A percentile compares a stretch with the other conserved stretches of the same genome.
Evolutionary conservation across 1,140 invertebrate species (phyloP).

Genomic region (Fopius arisanus): DNA sequence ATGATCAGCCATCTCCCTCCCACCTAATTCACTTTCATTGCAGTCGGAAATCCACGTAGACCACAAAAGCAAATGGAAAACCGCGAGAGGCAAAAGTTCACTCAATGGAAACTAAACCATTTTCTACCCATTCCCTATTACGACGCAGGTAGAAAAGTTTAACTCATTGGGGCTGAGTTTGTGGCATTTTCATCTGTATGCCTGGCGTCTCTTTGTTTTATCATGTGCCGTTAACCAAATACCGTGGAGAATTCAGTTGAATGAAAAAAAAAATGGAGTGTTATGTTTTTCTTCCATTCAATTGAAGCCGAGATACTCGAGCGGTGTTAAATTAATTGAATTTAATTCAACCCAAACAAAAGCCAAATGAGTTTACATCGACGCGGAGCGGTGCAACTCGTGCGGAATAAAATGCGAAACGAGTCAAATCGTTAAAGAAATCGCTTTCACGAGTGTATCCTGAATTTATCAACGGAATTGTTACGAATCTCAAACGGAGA

Average conservation of each 20-base stretch:
- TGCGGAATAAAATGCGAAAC: conserved; percentile 28
- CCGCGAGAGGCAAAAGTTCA: neutral
- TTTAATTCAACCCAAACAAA: conserved; percentile 32
- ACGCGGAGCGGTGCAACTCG: conserved; percentile 10
- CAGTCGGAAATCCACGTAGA: neutral
- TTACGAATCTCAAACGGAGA: too few relatives aligned
- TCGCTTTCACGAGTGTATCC: neutral
- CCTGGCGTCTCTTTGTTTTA: neutral
- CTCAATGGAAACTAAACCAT: neutral
- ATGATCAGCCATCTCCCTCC: neutral
- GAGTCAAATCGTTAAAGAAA: conserved; percentile 10
- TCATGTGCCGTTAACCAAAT: neutral
- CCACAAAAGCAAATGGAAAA: conserved; percentile 2
- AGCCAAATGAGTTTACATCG: conserved; percentile 18
- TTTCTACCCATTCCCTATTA: neutral
- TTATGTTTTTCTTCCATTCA: conserved; percentile 20
- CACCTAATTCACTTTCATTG: neutral
- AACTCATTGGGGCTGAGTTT: neutral
- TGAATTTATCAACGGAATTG: neutral
- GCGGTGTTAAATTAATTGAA: conserved; percentile 32
- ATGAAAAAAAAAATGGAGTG: neutral
- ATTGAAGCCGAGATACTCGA: neutral
- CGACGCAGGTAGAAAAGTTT: neutral
- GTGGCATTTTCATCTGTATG: conserved; percentile 10
- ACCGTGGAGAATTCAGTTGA: neutral